These are phyloP conservation scores for Tribolium freemani DNA, from an alignment of 2,888 invertebrate genomes.

Conservation along the genomic window DNA sequence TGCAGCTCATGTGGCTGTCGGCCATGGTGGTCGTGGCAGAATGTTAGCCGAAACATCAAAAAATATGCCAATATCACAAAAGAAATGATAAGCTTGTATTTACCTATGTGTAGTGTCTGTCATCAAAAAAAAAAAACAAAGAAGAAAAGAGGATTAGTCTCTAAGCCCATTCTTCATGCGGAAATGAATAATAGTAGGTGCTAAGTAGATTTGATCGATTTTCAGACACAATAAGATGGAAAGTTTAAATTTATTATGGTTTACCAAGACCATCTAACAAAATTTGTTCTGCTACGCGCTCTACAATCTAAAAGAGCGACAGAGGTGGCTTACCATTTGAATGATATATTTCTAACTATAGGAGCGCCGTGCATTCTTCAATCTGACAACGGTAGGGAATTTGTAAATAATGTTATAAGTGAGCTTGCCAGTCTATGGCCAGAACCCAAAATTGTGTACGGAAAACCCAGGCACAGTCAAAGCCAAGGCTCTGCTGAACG, in stretches of 20 bases:
- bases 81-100: too few species aligned
- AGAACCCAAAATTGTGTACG: conserved; percentile 49
- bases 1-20: too few species aligned
- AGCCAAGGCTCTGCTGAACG: conserved; percentile 44
- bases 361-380: conserved; percentile 47
- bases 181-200: too few species aligned
- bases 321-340: conserved; percentile 23
- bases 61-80: too few species aligned
- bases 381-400: conserved; percentile 53
- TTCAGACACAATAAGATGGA: conserved; percentile 37
- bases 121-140: too few species aligned
- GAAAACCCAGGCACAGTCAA: conserved; percentile 49
- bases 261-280: conserved; percentile 45
- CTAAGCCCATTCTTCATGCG: too few species aligned
- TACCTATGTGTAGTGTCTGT: too few species aligned
- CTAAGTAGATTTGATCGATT: conserved; percentile 17
- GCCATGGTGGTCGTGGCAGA: too few species aligned
- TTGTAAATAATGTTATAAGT: conserved; percentile 50
- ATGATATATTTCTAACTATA: conserved; percentile 40
- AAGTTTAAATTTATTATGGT: conserved; percentile 45
- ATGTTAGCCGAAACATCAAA: too few species aligned
- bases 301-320: conserved; percentile 34
- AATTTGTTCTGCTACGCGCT: conserved; percentile 39
- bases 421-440: conserved; percentile 50
- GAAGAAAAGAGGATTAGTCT: too few species aligned